Conservation (phyloP, 2,113 vertebrate genomes). For the Nettapus auritus region DNA sequence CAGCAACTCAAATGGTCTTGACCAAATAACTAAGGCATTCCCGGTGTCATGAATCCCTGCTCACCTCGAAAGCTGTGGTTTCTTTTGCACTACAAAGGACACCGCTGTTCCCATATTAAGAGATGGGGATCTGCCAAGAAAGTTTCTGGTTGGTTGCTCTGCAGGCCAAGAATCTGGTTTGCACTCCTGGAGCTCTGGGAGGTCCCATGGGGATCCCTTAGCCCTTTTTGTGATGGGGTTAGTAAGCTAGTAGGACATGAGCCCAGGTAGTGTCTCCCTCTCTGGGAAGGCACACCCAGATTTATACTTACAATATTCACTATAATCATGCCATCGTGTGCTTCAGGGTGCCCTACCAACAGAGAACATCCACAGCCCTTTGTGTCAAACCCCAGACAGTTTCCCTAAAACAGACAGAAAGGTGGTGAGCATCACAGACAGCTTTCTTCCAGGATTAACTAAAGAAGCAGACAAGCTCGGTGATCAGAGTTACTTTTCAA, state of each 20-base stretch:
- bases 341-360: background rate
- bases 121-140: background rate
- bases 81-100: background rate
- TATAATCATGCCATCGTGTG: background rate
- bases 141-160: background rate
- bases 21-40: background rate
- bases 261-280: background rate
- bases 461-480: background rate
- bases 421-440: background rate
- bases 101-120: accelerated
- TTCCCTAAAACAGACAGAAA: background rate
- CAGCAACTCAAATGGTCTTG: background rate
- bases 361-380: background rate
- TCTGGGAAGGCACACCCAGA: background rate
- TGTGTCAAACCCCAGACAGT: background rate
- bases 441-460: background rate
- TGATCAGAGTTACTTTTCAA: background rate
- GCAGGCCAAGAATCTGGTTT: background rate
- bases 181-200: background rate
- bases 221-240: background rate
- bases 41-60: background rate
- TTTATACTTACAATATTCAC: background rate
- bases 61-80: background rate
- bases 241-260: background rate
- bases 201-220: background rate